phyloP scores from a whole-genome alignment of 1,140 invertebrate species.

The Dendroctonus ponderosae region DNA sequence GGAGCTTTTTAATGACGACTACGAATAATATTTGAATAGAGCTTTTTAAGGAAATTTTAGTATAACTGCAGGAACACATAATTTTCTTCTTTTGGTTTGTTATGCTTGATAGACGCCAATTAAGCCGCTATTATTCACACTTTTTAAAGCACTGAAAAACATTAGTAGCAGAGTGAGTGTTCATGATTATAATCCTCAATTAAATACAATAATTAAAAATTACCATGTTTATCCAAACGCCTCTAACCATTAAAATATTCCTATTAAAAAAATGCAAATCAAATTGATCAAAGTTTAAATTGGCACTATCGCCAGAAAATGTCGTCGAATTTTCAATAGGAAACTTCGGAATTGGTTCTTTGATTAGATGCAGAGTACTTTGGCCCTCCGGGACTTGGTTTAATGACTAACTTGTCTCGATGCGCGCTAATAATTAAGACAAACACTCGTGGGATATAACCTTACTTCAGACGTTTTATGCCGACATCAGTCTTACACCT shows the following conservation, averaged over 20 bases:
- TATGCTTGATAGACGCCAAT: too few relatives aligned
- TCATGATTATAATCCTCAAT: too few relatives aligned
- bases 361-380: conserved; percentile 48
- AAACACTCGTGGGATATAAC: conserved; percentile 48
- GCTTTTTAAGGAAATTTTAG: too few relatives aligned
- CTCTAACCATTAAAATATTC: neutral
- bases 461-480: conserved; percentile 35
- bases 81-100: too few relatives aligned
- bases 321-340: conserved; percentile 33
- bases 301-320: conserved; percentile 14
- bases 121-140: too few relatives aligned
- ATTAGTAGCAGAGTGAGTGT: too few relatives aligned
- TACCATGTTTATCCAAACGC: too few relatives aligned
- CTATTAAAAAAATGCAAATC: conserved; percentile 19
- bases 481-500: conserved; percentile 29
- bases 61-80: too few relatives aligned
- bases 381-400: conserved; percentile 44
- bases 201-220: too few relatives aligned
- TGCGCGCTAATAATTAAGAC: conserved; percentile 49
- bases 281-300: conserved; percentile 20
- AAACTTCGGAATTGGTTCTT: conserved; percentile 46
- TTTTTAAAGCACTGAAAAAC: too few relatives aligned
- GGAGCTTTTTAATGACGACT: neutral
- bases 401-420: conserved; percentile 50
- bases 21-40: too few relatives aligned